Base-by-base conservation (phyloP, 1,140 invertebrate genomes). In the Acromyrmex echinatior region DNA sequence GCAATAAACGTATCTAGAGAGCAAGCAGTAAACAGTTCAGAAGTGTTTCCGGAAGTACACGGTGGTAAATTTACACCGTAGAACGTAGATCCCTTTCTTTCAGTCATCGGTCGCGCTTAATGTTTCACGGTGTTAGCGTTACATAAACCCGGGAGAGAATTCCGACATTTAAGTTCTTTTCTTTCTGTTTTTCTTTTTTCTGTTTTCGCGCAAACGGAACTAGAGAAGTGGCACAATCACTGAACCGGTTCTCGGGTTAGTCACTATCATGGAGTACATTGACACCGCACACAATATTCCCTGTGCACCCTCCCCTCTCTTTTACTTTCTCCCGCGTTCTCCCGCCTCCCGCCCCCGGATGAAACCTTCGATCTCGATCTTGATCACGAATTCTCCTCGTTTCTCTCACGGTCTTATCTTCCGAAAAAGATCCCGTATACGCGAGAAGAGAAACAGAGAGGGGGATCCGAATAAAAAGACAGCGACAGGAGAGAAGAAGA, bases 241-340 rank as follows among this genome's bases (percentile, higher is more conserved):
- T 53, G 66, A 81, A 90, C 66, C 56, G 81, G 70, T 87, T 80
- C 60, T 68, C 56, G 66, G 28, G 39, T 49, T 81, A 28, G 70
- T 70, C 73, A 79, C 49, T 58, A 53, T 76, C 39, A 87, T 68
- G 84, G 66, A 79, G 73, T 73, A 62, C 65, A 84, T 89, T 87
- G 73, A 84, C 56, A 87, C 77, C 71, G 53, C 66, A 45, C 60
- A 78, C 49, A 84, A 74, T 84, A 68, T 35, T 53, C 60, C 73
- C 62, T 53, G 31, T 70, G 21, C 88, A 80, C 65, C 87, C 53
- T 68, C 28, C 87, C 68, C 68, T 45, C 21, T 66, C 58, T 49
- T 68, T 51, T 78, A 90, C 88, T 90, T 90, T 90, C 88, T 90
- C 88, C 68, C 49, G 10, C 45, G 39, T 51, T 62, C 39, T 84